Base-by-base conservation (phyloP, 2,797 vertebrate species). In the Austrolebias charrua region DNA sequence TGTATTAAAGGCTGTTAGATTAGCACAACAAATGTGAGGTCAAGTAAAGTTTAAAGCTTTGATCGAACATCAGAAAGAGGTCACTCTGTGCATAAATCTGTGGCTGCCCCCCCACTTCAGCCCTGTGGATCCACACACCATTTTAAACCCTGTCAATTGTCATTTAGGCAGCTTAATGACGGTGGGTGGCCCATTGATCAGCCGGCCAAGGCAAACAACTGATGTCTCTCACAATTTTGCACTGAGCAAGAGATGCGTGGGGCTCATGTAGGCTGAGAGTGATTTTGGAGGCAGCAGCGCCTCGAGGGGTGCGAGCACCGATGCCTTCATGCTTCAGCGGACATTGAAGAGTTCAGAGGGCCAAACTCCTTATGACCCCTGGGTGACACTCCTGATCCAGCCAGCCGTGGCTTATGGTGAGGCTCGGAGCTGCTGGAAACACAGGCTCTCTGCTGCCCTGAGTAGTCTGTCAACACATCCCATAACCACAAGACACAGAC, bases 321-420 rank as follows among this genome's bases (percentile, higher is more conserved):
- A 86, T 77, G 79, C 66, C 14, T 67, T 66, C 71, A 66, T 72
- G 87, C 83, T 71, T 81, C 57, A 67, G 76, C 60, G 75, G 64
- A 86, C 82, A 86, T 81, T 33, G 10, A 6, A 64, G 74, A 87
- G 87, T 89, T 88, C 83, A 90, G 55, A 64, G 67, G 77, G 80
- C 60, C 84, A 81, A 85, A 75, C 66, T 81, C 59, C 74, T 54
- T 31, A 2, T 88, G 88, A 89, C 88, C 89, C 50, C 70, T 56
- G 74, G 24, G 67, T 83, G 81, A 83, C 78, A 67, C 83, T 52
- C 20, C 46, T 40, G 66, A 79, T 76, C 58, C 62, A 78, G 60
- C 67, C 76, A 72, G 75, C 66, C 66, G 8, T 57, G 79, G 60
- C 82, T 83, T 80, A 81, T 75, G 78, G 56, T 72, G 16, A 29